Conservation (phyloP, 2,888 invertebrate genomes). For the Lasioglossum malachurum region DNA sequence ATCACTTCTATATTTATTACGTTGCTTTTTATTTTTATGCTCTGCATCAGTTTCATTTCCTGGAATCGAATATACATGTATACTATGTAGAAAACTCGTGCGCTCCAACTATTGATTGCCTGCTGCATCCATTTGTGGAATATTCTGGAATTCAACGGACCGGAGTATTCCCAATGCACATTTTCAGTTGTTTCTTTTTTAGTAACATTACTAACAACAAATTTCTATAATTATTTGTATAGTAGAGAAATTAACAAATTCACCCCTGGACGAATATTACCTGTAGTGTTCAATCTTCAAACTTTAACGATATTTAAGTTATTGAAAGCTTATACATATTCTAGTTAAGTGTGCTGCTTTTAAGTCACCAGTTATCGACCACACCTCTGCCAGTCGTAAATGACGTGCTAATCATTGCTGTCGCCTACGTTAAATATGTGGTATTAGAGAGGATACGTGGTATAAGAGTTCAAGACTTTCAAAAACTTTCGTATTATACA, state of each 20-base stretch:
- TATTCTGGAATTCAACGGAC: constrained; percentile 45
- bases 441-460: not conserved
- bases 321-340: not conserved
- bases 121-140: constrained; percentile 57
- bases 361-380: not conserved
- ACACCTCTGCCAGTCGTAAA: too few relatives aligned
- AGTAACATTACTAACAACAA: not conserved
- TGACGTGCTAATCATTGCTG: too few relatives aligned
- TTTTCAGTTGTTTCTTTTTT: not conserved
- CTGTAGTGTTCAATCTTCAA: not conserved
- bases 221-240: not conserved
- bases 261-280: not conserved
- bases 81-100: constrained; percentile 52
- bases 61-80: constrained; percentile 4
- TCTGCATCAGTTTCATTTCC: not conserved
- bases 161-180: not conserved
- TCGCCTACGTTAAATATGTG: not conserved
- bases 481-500: not conserved
- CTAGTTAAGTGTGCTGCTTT: not conserved
- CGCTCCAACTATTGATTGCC: constrained; percentile 69
- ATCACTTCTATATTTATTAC: not conserved
- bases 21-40: not conserved
- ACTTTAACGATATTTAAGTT: not conserved
- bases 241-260: not conserved
- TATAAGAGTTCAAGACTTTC: too few relatives aligned